Conservation (phyloP, 2,888 invertebrate genomes). For the Petrolisthes manimaculis region DNA sequence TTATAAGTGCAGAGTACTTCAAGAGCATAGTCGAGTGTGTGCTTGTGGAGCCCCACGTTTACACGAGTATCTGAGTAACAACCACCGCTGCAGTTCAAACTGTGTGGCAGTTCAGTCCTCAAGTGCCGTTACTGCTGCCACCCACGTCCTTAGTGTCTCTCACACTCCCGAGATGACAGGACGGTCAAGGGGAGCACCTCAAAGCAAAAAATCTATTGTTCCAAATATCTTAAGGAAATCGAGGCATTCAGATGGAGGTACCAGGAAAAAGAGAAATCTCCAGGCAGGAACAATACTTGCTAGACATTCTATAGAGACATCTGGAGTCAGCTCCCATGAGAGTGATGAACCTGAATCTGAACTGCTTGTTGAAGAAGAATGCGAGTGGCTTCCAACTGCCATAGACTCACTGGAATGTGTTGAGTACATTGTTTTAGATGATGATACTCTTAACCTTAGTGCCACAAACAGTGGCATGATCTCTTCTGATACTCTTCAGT, state of each 20-base stretch:
- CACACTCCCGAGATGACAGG: slow-evolving; percentile 37
- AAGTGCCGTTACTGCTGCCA: neutral
- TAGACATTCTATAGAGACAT: neutral
- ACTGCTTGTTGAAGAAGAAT: slow-evolving; percentile 37
- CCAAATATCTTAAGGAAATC: neutral
- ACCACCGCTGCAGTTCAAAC: slow-evolving; percentile 32
- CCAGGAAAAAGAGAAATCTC: neutral
- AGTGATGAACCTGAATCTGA: slow-evolving; percentile 47
- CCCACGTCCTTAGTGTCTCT: neutral
- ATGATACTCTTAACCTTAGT: slow-evolving; percentile 40
- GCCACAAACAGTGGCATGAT: neutral
- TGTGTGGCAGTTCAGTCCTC: slow-evolving; percentile 4
- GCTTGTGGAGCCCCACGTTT: slow-evolving; percentile 51
- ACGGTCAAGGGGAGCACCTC: slow-evolving; percentile 25
- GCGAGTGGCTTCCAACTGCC: slow-evolving; percentile 46
- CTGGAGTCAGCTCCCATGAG: neutral
- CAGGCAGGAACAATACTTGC: no score
- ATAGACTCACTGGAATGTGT: slow-evolving; percentile 48
- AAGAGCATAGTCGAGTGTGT: slow-evolving; percentile 45
- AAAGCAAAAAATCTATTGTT: neutral
- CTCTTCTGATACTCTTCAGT: slow-evolving; percentile 32
- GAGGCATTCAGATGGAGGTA: neutral
- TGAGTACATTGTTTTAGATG: slow-evolving; percentile 53
- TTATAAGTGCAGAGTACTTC: slow-evolving; percentile 46
- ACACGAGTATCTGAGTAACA: slow-evolving; percentile 47